Base-by-base conservation (phyloP, 2,888 invertebrate genomes). In the Drosophila lacicola region DNA sequence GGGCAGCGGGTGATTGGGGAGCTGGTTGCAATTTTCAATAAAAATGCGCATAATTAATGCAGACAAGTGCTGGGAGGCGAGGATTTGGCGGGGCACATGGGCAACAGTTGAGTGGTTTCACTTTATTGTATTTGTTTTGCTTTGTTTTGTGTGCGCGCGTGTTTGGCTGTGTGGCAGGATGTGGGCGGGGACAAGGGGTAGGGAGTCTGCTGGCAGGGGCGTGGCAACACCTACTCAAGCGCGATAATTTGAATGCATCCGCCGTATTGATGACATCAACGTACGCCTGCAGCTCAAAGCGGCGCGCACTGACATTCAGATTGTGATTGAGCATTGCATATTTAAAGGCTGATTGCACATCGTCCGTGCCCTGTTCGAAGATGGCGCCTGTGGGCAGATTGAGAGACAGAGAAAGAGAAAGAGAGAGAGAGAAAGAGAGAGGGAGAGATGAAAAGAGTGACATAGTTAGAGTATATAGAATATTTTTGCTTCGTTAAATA, bases 201-300 rank as follows among this genome's bases (percentile, higher is more conserved):
- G 34, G 58, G 39, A 17, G n/a, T 39, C 13, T 5, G 8, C 2
- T 29, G 10, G 11, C 13, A 41, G 33, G 10, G 37, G 61, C 62
- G 80, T 45, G 47, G 54, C 54, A 63, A 86, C 70, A 89, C 98
- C 96, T 93, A 98, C 98, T 97, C 82, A 98, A 94, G 90, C 97
- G 95, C 62, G 98, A 97, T 76, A 98, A 94, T 92, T 98, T 98
- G 94, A 97, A 98, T 74, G 97, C 97, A 92, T 98, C 98, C 36
- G 97, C 97, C 21, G 97, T 97, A 93, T 97, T 96, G 93, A 98
- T 97, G 90, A 98, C 96, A 92, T 98, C 97, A 56, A 97, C 97
- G 90, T 96, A 97, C 11, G 97, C 97, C 92, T 97, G 96, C 62
- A 98, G 93, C 92, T 98, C 97, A 91, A 97, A 96, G 55, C 96